Percentiles rank a stretch among this genome's conserved stretches.
These are phyloP conservation scores for Pipa parva DNA, from an alignment of 2,113 vertebrate genomes.

Conservation along the genomic window DNA sequence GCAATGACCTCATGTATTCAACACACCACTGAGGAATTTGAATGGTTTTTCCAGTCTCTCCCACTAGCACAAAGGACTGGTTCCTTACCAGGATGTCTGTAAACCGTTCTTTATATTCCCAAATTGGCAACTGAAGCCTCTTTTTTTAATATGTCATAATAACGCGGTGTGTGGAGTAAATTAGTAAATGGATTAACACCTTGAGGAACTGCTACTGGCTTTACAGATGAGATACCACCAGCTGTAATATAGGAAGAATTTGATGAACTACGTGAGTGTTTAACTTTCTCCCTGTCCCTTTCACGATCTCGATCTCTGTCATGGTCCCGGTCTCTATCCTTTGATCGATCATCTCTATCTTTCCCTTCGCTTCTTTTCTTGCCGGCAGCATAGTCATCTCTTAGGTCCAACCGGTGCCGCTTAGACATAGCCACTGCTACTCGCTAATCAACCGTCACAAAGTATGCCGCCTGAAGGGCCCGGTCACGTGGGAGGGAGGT, in stretches of 20 bases:
- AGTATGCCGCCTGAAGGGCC: too few relatives aligned
- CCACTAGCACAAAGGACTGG: slow-evolving; percentile 90
- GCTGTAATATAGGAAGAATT: slow-evolving; percentile 61
- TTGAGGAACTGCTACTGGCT: slow-evolving; percentile 79
- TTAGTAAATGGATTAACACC: slow-evolving; percentile 92
- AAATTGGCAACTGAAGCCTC: slow-evolving; percentile 87
- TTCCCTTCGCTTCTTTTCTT: too few relatives aligned
- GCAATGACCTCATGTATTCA: too few relatives aligned
- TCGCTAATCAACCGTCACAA: too few relatives aligned
- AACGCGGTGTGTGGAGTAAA: slow-evolving; percentile 88
- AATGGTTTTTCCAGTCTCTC: slow-evolving; percentile 94
- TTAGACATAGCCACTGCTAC: too few relatives aligned
- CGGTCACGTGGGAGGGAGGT: too few relatives aligned
- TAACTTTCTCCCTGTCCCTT: slow-evolving; percentile 82
- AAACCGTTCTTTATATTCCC: slow-evolving; percentile 93
- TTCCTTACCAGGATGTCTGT: slow-evolving; percentile 82
- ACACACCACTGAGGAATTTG: too few relatives aligned
- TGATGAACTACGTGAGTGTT: slow-evolving; percentile 65
- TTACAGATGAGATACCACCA: slow-evolving; percentile 64
- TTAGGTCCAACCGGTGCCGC: too few relatives aligned
- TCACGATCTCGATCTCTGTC: slow-evolving; percentile 81
- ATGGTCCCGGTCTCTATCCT: slow-evolving; percentile 76
- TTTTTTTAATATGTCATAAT: slow-evolving; percentile 93
- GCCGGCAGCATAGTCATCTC: too few relatives aligned
- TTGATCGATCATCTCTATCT: slow-evolving; percentile 75